Evolutionary conservation across 2,888 invertebrate genomes (phyloP), one percentile per base, ranked within the genome.

Genomic region (Parnassius smintheus): DNA sequence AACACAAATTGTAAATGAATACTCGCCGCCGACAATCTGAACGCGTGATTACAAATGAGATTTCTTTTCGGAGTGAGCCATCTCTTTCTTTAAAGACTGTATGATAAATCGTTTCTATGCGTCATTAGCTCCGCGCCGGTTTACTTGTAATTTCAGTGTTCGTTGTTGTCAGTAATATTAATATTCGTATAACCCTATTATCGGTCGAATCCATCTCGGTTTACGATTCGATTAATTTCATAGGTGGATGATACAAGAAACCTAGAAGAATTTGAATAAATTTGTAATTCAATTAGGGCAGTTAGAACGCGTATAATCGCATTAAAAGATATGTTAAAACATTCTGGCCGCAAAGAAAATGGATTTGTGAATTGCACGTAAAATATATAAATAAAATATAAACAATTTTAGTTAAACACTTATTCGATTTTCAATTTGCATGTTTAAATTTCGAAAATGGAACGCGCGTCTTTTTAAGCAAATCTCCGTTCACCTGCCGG

Each of bases 151-250:
- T 85, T 85, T 86, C 76, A 84, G 83, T 82, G 80, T 81, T 82
- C 83, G 81, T 87, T 83, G 85, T 86, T 87, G 86, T 85, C 83
- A 79, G 87, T 84, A 82, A 85, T 85, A 90, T 90, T 88, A 90
- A 91, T 91, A 88, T 84, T 82, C 79, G 78, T 72, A 77, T 86
- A 87, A 88, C 85, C 90, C 90, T 83, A 83, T 83, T 85, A 89
- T 89, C 90, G 77, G 68, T 59, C 69, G 70, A 87, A 85, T 90
- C 82, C 85, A 89, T 90, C 88, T 83, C 63, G 62, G 67, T 70
- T 69, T 73, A 79, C 77, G 78, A 73, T 78, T 75, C 77, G 80
- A 84, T 85, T 85, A 84, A 84, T 85, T 85, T 83, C 77, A 82
- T 76, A 82, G 76, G 74, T 82, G 13, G 13, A 13, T 13, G 11